Conservation (phyloP, 2,113 vertebrate species). For the Lanius collurio region DNA sequence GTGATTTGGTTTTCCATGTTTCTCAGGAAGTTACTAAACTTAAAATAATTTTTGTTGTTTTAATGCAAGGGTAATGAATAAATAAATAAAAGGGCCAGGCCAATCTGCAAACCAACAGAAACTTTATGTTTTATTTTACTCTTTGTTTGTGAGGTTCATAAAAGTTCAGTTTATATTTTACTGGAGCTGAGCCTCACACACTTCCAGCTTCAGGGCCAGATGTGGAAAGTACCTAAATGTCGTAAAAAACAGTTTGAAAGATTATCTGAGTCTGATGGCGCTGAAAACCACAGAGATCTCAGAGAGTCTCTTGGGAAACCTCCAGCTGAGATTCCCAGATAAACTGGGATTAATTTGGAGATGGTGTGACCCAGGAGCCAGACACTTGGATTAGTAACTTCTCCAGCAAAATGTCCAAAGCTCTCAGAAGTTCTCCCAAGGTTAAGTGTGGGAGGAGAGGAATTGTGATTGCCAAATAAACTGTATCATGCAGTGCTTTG, state of each 20-base stretch:
- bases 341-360: constrained; percentile 16
- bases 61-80: neutral
- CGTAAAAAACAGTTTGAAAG: constrained; percentile 38
- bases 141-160: constrained; percentile 45
- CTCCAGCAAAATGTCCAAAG: neutral
- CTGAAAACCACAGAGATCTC: constrained; percentile 22
- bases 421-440: constrained; percentile 17
- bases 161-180: constrained; percentile 59
- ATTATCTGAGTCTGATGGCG: neutral
- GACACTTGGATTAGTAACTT: neutral
- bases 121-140: constrained; percentile 40
- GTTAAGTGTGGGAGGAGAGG: constrained; percentile 10
- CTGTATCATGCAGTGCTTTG: neutral
- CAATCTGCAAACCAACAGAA: constrained; percentile 6
- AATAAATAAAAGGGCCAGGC: constrained; percentile 16
- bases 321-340: constrained; percentile 41
- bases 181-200: neutral
- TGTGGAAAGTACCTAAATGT: constrained; percentile 59
- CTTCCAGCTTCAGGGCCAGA: constrained; percentile 41
- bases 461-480: neutral
- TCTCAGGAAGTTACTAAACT: constrained; percentile 11
- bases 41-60: constrained; percentile 17
- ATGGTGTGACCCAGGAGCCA: neutral
- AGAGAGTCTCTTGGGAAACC: constrained; percentile 22
- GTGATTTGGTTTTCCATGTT: neutral